These are phyloP conservation scores for Carlito syrichta DNA, from an alignment of 2,113 vertebrate species.

Conservation along the genomic window DNA sequence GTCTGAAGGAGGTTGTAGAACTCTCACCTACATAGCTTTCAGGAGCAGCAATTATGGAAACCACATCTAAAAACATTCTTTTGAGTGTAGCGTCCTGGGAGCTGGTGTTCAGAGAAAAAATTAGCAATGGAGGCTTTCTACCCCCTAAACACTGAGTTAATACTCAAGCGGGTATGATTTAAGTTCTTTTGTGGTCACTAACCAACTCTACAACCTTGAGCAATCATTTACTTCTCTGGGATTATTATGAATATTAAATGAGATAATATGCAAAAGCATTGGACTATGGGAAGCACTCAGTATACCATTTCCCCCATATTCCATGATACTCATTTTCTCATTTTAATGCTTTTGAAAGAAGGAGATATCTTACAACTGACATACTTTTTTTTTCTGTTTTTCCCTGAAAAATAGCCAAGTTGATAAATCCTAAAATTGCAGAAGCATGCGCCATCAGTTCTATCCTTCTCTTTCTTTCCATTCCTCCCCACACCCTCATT, in stretches of 20 bases:
- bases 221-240: neutral
- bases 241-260: neutral
- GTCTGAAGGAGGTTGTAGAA: conserved; percentile 26
- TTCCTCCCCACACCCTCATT: neutral
- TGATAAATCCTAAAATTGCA: neutral
- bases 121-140: neutral
- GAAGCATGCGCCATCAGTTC: neutral
- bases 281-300: neutral
- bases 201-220: neutral
- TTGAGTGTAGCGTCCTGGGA: neutral
- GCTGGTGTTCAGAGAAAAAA: conserved; percentile 11
- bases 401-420: neutral
- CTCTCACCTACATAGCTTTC: conserved; percentile 42
- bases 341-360: conserved; percentile 22
- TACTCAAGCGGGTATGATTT: neutral
- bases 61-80: conserved; percentile 33
- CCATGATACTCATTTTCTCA: neutral
- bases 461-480: neutral
- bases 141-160: neutral
- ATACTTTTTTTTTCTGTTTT: neutral
- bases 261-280: neutral
- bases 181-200: neutral
- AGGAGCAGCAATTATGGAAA: conserved; percentile 46
- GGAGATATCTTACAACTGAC: neutral
- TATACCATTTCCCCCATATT: neutral